Percentiles rank a stretch among this genome's conserved stretches.
phyloP scores from a whole-genome alignment of 2,113 vertebrate species.

The Nematolebias whitei region DNA sequence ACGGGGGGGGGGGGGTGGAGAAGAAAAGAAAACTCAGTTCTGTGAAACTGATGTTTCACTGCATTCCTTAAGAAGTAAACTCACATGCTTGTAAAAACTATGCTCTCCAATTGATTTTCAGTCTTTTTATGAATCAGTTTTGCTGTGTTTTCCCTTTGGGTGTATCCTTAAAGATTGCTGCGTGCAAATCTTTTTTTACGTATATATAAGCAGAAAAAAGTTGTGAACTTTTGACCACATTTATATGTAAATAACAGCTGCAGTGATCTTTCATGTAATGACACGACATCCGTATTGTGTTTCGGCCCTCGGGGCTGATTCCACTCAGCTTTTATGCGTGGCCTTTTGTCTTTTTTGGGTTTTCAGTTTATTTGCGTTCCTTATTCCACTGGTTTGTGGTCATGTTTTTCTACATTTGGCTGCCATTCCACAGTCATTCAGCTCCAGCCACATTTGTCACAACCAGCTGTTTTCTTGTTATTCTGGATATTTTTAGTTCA shows the following conservation, averaged over 20 bases:
- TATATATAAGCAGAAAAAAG: constrained; percentile 15
- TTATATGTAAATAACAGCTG: constrained; percentile 74
- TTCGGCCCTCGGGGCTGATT: constrained; percentile 34
- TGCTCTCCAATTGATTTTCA: constrained; percentile 38
- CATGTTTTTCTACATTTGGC: constrained; percentile 30
- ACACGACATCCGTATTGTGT: constrained; percentile 63
- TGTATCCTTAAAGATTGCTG: constrained; percentile 13
- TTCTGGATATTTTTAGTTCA: constrained; percentile 51
- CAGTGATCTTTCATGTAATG: constrained; percentile 69
- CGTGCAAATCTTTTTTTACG: constrained; percentile 13
- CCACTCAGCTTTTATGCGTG: constrained; percentile 6
- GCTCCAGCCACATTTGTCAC: constrained; percentile 49
- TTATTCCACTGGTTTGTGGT: constrained; percentile 31
- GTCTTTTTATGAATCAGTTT: constrained; percentile 47
- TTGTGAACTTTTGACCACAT: constrained; percentile 76
- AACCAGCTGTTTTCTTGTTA: constrained; percentile 32
- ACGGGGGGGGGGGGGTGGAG: constrained; percentile 5
- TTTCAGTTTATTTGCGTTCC: constrained; percentile 23
- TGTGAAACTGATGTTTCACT: constrained; percentile 69
- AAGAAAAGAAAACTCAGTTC: constrained; percentile 15
- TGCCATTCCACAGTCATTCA: constrained; percentile 19
- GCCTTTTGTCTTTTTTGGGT: constrained; percentile 20
- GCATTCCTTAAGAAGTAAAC: constrained; percentile 65
- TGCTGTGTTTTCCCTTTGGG: neutral
- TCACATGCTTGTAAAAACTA: constrained; percentile 47